These are phyloP conservation scores for Lamellibrachia satsuma DNA, from an alignment of 2,888 invertebrate species.

Conservation along the genomic window DNA sequence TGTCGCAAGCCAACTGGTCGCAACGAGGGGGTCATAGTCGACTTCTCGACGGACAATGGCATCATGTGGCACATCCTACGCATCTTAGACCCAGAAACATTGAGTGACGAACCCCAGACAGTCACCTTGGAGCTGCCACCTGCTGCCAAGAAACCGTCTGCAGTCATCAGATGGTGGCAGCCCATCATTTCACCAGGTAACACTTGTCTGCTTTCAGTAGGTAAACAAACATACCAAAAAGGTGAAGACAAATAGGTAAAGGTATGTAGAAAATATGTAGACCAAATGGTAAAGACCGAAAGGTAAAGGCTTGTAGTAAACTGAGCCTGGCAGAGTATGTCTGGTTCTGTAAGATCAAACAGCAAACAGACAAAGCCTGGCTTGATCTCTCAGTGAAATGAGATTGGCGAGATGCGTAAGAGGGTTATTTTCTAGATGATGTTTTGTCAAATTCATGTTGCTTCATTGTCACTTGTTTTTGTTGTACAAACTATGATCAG, in stretches of 20 bases:
- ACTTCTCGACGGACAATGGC: constrained; percentile 63
- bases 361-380: no score
- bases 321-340: no score
- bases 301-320: not conserved
- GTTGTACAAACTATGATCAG: not conserved
- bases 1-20: constrained; percentile 54
- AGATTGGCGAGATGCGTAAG: no score
- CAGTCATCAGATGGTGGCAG: constrained; percentile 66
- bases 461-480: not conserved
- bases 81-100: constrained; percentile 36
- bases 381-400: no score
- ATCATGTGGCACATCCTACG: constrained; percentile 60
- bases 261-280: not conserved
- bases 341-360: no score
- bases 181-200: constrained; percentile 58
- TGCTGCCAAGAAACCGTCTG: constrained; percentile 59
- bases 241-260: not conserved
- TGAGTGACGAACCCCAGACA: constrained; percentile 33
- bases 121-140: constrained; percentile 58
- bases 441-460: not conserved
- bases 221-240: not conserved
- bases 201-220: not conserved
- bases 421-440: not conserved
- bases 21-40: constrained; percentile 61
- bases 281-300: not conserved